These are phyloP conservation scores for Clamator glandarius DNA, from an alignment of 2,797 vertebrate species.

Conservation along the genomic window DNA sequence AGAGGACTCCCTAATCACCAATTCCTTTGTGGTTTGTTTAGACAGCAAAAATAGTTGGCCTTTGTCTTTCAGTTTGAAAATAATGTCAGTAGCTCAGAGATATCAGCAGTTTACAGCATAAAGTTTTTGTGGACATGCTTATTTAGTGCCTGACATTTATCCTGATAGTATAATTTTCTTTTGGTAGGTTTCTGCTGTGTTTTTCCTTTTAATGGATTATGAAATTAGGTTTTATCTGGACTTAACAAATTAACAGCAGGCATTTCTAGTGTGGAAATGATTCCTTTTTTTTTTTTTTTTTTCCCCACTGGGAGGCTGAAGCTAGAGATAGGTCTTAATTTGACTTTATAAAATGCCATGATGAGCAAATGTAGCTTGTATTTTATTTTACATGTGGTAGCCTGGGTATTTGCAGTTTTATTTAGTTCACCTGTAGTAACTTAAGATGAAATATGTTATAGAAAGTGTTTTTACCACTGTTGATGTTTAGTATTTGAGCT, in stretches of 20 bases:
- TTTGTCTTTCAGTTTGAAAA: background rate
- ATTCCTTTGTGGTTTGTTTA: background rate
- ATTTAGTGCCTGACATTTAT: conserved; percentile 32
- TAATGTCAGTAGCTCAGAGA: conserved; percentile 3
- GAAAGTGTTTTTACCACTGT: background rate
- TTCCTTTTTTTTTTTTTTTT: background rate
- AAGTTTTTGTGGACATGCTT: conserved; percentile 6
- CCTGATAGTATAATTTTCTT: conserved; percentile 16
- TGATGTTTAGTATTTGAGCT: background rate
- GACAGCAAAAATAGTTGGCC: background rate
- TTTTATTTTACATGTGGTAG: background rate
- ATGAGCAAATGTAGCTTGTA: background rate
- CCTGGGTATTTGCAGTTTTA: background rate
- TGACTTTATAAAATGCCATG: background rate
- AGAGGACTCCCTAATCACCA: background rate
- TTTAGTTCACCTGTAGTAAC: background rate
- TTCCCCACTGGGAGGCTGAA: background rate
- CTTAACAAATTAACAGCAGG: conserved; percentile 12
- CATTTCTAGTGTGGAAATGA: background rate
- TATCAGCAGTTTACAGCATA: background rate
- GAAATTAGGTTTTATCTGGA: conserved; percentile 43
- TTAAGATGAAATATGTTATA: background rate
- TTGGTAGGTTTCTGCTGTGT: background rate
- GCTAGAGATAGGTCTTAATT: background rate
- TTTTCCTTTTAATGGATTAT: conserved; percentile 30